Evolutionary conservation across 1,140 invertebrate species (phyloP).

Genomic region (Palaemon carinicauda): DNA sequence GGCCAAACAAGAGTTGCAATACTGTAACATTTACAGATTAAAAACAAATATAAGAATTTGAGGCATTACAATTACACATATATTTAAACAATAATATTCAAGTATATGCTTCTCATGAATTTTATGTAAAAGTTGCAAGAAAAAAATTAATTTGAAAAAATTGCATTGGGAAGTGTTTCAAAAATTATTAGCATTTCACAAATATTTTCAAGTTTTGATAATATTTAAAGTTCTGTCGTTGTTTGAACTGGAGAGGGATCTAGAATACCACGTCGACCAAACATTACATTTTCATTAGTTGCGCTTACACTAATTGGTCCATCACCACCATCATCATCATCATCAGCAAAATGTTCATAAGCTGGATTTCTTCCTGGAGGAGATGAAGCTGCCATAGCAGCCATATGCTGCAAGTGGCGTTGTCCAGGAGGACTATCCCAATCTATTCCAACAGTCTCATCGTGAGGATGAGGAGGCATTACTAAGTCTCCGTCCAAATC

Average conservation of each 20-base stretch:
- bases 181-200: too few relatives aligned
- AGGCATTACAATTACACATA: too few relatives aligned
- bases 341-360: conserved; percentile 40
- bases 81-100: too few relatives aligned
- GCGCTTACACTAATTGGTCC: conserved; percentile 41
- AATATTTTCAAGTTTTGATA: too few relatives aligned
- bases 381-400: conserved; percentile 31
- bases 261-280: conserved; percentile 30
- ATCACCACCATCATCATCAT: conserved; percentile 27
- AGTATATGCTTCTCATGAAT: too few relatives aligned
- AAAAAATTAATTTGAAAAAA: too few relatives aligned
- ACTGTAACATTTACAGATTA: too few relatives aligned
- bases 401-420: conserved; percentile 30
- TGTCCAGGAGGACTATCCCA: conserved; percentile 30
- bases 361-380: conserved; percentile 37
- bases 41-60: too few relatives aligned
- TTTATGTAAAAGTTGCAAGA: too few relatives aligned
- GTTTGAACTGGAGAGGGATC: conserved; percentile 47
- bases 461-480: conserved; percentile 5
- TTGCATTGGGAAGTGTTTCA: too few relatives aligned
- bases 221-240: conserved; percentile 33
- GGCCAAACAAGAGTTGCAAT: too few relatives aligned
- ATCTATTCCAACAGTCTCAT: conserved; percentile 12
- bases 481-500: neutral
- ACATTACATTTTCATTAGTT: conserved; percentile 50